Percentiles rank a stretch among this genome's conserved stretches.
Conservation (phyloP, 2,797 vertebrate species). For the Lophotriccus pileatus region DNA sequence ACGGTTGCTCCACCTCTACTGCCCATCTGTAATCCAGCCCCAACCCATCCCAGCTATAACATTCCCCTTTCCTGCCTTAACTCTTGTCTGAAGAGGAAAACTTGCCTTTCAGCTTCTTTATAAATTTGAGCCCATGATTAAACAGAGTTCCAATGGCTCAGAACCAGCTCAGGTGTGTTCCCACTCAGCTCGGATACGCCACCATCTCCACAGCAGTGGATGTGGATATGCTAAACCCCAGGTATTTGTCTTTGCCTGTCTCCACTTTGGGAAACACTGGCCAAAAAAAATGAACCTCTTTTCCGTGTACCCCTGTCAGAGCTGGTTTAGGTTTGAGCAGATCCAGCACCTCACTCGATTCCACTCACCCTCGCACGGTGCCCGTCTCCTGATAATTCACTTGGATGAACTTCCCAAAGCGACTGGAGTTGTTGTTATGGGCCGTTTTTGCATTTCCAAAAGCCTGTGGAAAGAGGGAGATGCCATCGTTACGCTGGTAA, state of each 20-base stretch:
- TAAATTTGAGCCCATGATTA: neutral
- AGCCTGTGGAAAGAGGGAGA: slow-evolving; percentile 79
- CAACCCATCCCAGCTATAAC: neutral
- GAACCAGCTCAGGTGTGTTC: neutral
- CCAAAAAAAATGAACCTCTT: neutral
- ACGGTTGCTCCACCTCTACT: rapidly evolving
- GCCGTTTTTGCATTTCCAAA: slow-evolving; percentile 98
- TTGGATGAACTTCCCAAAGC: slow-evolving; percentile 99
- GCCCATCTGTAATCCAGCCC: neutral
- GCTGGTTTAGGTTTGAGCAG: neutral
- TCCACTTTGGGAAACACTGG: neutral
- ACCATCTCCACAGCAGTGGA: neutral
- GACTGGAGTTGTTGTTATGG: slow-evolving; percentile 99
- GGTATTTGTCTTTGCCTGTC: rapidly evolving
- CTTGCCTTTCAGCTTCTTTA: neutral
- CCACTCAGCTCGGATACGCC: neutral
- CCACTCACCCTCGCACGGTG: slow-evolving; percentile 92
- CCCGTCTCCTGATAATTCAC: slow-evolving; percentile 99
- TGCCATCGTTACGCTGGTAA: neutral
- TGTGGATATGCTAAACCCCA: neutral
- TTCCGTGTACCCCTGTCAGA: neutral
- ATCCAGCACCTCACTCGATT: neutral
- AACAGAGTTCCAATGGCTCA: neutral
- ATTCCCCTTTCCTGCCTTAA: neutral
- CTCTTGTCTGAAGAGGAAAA: neutral